These are phyloP conservation scores for Caenorhabditis tropicalis DNA, from an alignment of 1,140 invertebrate species.

Conservation along the genomic window DNA sequence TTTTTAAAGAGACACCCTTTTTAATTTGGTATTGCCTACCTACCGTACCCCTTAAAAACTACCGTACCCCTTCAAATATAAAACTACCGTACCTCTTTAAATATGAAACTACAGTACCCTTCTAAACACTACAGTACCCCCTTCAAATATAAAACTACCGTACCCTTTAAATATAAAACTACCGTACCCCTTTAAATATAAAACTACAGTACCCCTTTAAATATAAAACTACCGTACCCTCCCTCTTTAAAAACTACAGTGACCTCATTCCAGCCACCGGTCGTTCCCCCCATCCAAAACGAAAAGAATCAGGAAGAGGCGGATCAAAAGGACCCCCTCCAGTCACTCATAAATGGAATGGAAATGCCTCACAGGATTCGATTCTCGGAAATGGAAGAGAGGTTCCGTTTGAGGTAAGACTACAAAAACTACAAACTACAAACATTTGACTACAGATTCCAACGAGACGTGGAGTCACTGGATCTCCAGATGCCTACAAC, in stretches of 20 bases:
- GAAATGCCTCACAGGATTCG: constrained; percentile 1
- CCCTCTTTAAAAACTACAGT: background rate
- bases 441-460: background rate
- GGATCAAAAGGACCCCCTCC: background rate
- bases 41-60: too few relatives aligned
- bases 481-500: background rate
- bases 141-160: too few relatives aligned
- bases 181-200: too few relatives aligned
- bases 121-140: too few relatives aligned
- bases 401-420: constrained; percentile 13
- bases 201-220: too few relatives aligned
- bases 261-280: constrained; percentile 35
- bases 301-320: constrained; percentile 5
- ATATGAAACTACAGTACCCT: too few relatives aligned
- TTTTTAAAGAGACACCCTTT: too few relatives aligned
- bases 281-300: constrained; percentile 3
- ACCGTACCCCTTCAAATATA: too few relatives aligned
- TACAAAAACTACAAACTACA: background rate
- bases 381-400: constrained; percentile 6
- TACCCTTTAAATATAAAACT: too few relatives aligned
- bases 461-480: background rate
- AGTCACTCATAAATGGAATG: constrained; percentile 2
- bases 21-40: too few relatives aligned
- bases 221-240: too few relatives aligned
- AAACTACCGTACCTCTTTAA: too few relatives aligned